Evolutionary conservation across 2,797 vertebrate species (phyloP).

Genomic region (Adrianichthys oophorus): DNA sequence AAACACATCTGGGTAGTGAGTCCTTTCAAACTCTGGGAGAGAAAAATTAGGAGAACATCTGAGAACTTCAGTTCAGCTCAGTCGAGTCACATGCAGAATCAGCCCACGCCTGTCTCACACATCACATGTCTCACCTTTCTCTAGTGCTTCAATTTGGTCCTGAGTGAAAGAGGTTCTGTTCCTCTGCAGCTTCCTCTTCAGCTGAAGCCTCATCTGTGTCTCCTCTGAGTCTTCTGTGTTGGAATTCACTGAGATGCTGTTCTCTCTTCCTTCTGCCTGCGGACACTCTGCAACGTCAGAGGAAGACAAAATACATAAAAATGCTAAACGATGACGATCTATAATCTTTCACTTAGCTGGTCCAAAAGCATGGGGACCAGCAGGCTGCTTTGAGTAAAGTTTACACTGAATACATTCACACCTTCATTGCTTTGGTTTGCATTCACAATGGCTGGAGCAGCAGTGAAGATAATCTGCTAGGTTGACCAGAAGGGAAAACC

Average conservation of each 20-base stretch:
- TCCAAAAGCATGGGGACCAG: too few species aligned
- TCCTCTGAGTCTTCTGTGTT: slow-evolving; percentile 95
- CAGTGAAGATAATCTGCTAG: too few species aligned
- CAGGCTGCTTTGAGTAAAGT: too few species aligned
- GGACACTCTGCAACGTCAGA: slow-evolving; percentile 83
- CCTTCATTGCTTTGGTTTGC: too few species aligned
- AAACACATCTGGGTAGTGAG: slow-evolving; percentile 98
- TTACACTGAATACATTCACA: too few species aligned
- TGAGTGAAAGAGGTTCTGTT: slow-evolving; percentile 98
- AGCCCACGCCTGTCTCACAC: background rate
- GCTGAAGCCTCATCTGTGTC: slow-evolving; percentile 97
- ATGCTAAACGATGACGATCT: background rate
- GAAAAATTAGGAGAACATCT: background rate
- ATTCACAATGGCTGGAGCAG: too few species aligned
- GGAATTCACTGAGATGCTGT: slow-evolving; percentile 90
- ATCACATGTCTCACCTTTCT: slow-evolving; percentile 84
- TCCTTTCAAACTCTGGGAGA: slow-evolving; percentile 94
- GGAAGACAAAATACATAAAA: background rate
- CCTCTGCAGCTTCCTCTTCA: slow-evolving; percentile 97
- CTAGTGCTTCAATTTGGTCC: slow-evolving; percentile 98
- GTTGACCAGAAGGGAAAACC: too few species aligned
- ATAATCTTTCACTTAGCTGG: background rate
- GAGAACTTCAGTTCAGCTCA: background rate
- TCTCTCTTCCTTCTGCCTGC: slow-evolving; percentile 89
- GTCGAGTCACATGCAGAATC: too few species aligned